Conservation (phyloP, 1,140 invertebrate species). For the Calliphora vicina region DNA sequence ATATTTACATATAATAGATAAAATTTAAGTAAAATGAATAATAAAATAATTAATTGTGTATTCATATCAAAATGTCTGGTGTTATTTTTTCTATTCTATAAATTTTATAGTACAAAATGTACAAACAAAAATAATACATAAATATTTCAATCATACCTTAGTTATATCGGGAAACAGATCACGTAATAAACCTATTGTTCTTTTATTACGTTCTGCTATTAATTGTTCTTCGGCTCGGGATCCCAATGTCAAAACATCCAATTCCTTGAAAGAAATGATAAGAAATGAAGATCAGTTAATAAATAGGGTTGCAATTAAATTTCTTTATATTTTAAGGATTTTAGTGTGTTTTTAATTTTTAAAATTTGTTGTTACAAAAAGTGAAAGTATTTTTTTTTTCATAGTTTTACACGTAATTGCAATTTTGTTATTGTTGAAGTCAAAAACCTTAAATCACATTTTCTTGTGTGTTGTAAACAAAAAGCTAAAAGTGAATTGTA, state of each 20-base stretch:
- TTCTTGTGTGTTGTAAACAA: background rate
- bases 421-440: background rate
- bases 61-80: background rate
- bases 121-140: too few species aligned
- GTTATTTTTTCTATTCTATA: too few species aligned
- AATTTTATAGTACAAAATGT: too few species aligned
- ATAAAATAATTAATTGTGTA: background rate
- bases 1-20: background rate
- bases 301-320: background rate
- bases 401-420: background rate
- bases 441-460: conserved; percentile 3
- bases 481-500: background rate
- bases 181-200: conserved; percentile 77
- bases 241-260: conserved; percentile 67
- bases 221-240: conserved; percentile 64
- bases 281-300: conserved; percentile 19
- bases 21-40: too few species aligned
- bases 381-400: background rate
- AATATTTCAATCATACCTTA: conserved; percentile 67
- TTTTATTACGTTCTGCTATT: conserved; percentile 73
- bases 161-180: conserved; percentile 77
- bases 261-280: conserved; percentile 62
- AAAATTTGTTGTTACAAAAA: background rate
- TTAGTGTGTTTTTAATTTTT: background rate
- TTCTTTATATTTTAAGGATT: background rate